These are phyloP conservation scores for Plebejus melissa DNA, from an alignment of 2,888 invertebrate species.

Conservation along the genomic window DNA sequence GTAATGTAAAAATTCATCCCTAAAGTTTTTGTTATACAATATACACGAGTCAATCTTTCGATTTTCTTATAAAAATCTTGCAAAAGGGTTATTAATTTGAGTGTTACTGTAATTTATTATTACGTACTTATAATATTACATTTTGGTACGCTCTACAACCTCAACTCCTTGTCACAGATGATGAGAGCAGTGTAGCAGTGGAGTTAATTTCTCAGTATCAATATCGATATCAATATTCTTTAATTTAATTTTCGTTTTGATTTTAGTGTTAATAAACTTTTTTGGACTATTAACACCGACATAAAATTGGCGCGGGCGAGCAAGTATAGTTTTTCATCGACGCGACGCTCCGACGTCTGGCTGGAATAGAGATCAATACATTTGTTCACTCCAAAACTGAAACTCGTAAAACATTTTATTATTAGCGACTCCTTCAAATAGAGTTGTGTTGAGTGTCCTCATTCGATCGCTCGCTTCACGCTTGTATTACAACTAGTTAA, in stretches of 20 bases:
- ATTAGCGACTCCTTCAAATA: background rate
- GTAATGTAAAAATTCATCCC: background rate
- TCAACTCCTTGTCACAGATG: too few relatives aligned
- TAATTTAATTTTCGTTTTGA: background rate
- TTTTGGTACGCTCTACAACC: too few relatives aligned
- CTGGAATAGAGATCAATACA: slow-evolving; percentile 60
- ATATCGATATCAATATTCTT: background rate
- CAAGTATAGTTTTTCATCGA: slow-evolving; percentile 68
- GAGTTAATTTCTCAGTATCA: background rate
- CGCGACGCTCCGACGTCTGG: slow-evolving; percentile 59
- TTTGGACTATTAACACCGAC: slow-evolving; percentile 9
- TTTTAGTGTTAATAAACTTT: slow-evolving; percentile 14
- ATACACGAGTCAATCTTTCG: background rate
- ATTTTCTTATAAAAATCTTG: background rate
- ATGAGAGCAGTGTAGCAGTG: too few relatives aligned
- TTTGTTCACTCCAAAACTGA: slow-evolving; percentile 48
- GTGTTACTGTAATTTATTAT: too few relatives aligned
- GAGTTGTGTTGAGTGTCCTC: background rate
- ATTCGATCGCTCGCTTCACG: background rate
- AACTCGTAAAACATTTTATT: slow-evolving; percentile 18
- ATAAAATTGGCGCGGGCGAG: background rate
- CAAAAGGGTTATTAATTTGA: background rate
- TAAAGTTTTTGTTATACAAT: background rate
- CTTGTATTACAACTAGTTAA: background rate
- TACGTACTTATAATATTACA: too few relatives aligned